Conservation (phyloP, 2,113 vertebrate genomes). For the Gulo gulo region DNA sequence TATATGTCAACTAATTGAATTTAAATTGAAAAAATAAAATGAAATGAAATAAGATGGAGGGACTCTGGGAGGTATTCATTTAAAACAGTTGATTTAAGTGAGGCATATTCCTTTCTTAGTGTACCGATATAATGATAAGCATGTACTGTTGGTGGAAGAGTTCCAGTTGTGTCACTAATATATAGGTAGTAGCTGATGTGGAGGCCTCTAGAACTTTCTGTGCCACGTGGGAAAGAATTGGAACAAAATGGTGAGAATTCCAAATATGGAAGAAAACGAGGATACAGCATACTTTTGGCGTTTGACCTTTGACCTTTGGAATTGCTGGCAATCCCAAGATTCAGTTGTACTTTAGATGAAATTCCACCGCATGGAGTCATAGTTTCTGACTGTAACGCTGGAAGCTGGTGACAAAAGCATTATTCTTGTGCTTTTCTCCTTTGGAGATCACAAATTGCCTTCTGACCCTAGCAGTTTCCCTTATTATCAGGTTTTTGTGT, state of each 20-base stretch:
- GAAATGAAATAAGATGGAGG: too few relatives aligned
- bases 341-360: background rate
- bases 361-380: constrained; percentile 30
- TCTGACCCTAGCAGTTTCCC: background rate
- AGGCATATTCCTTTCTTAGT: background rate
- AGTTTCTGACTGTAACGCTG: background rate
- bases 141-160: background rate
- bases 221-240: background rate
- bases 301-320: constrained; percentile 53
- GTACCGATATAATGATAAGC: background rate
- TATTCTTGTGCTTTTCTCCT: background rate
- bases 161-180: background rate
- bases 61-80: background rate
- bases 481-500: background rate
- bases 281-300: background rate
- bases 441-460: background rate
- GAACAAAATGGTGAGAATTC: constrained; percentile 34
- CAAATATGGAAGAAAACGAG: constrained; percentile 46
- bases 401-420: background rate
- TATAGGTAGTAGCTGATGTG: background rate
- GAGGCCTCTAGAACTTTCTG: background rate
- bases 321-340: constrained; percentile 36
- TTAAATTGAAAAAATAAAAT: background rate
- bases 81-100: background rate
- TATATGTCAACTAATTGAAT: too few relatives aligned